These are phyloP conservation scores for Physocephala rufipes DNA, from an alignment of 2,888 invertebrate genomes.

Conservation along the genomic window DNA sequence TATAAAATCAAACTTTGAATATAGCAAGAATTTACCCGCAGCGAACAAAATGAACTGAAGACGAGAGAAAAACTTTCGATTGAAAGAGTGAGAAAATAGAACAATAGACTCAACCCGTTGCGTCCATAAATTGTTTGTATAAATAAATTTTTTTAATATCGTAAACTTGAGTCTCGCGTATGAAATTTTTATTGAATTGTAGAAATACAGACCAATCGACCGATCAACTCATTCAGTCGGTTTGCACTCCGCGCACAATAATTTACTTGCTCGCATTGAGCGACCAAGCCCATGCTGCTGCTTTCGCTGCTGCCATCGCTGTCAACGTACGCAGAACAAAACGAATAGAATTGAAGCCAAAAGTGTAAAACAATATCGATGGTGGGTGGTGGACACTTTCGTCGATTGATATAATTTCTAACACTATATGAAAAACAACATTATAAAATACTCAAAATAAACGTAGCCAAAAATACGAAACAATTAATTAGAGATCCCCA, in stretches of 20 bases:
- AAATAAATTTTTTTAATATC: conserved; percentile 21
- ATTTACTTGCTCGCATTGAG: not conserved
- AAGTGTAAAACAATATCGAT: too few relatives aligned
- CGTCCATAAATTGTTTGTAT: conserved; percentile 12
- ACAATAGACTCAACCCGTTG: conserved; percentile 11
- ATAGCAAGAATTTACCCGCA: not conserved
- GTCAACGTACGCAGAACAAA: not conserved
- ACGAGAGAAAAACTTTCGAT: conserved; percentile 5
- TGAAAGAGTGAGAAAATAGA: not conserved
- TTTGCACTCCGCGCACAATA: conserved; percentile 29
- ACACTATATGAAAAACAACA: too few relatives aligned
- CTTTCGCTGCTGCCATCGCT: not conserved
- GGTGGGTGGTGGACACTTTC: too few relatives aligned
- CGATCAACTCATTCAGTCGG: not conserved
- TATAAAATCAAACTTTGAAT: not conserved
- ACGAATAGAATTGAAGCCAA: not conserved
- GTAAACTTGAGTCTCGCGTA: not conserved
- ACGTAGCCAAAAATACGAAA: not conserved
- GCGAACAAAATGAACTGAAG: conserved; percentile 6
- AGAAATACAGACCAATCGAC: conserved; percentile 21
- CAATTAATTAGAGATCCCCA: not conserved
- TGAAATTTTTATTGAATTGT: conserved; percentile 19
- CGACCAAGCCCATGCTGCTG: not conserved
- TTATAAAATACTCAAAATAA: too few relatives aligned
- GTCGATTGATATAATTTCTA: too few relatives aligned